phyloP scores from a whole-genome alignment of 2,113 vertebrate species.

The Stegostoma tigrinum region DNA sequence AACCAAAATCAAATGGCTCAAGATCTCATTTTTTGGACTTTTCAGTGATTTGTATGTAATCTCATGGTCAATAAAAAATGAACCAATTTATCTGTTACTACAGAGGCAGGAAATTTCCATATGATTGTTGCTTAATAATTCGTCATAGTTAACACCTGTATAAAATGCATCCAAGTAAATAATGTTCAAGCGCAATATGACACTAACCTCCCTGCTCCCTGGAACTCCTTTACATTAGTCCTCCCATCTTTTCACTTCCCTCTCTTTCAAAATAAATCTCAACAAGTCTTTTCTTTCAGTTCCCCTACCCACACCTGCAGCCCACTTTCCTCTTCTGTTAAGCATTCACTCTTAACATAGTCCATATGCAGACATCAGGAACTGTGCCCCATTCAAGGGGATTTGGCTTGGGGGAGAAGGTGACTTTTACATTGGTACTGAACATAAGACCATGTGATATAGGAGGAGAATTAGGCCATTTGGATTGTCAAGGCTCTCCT shows the following conservation, averaged over 20 bases:
- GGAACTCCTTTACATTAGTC: not conserved
- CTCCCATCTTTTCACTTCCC: not conserved
- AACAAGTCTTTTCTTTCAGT: not conserved
- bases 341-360: not conserved
- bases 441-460: no score
- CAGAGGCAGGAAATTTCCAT: conserved; percentile 41
- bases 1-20: conserved; percentile 62
- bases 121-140: conserved; percentile 46
- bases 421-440: not conserved
- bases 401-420: no score
- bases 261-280: not conserved
- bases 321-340: not conserved
- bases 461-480: no score
- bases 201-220: not conserved
- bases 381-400: not conserved
- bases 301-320: not conserved
- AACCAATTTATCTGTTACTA: conserved; percentile 52
- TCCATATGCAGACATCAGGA: not conserved
- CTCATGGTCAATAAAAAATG: conserved; percentile 49
- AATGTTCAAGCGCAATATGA: not conserved
- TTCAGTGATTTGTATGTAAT: conserved; percentile 59
- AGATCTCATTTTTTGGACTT: conserved; percentile 65
- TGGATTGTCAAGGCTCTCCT: no score
- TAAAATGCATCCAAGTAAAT: not conserved
- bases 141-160: not conserved